A percentile compares a stretch with the other conserved stretches of the same genome.
Evolutionary conservation across 2,113 vertebrate genomes (phyloP).

Genomic region (Oreochromis niloticus): DNA sequence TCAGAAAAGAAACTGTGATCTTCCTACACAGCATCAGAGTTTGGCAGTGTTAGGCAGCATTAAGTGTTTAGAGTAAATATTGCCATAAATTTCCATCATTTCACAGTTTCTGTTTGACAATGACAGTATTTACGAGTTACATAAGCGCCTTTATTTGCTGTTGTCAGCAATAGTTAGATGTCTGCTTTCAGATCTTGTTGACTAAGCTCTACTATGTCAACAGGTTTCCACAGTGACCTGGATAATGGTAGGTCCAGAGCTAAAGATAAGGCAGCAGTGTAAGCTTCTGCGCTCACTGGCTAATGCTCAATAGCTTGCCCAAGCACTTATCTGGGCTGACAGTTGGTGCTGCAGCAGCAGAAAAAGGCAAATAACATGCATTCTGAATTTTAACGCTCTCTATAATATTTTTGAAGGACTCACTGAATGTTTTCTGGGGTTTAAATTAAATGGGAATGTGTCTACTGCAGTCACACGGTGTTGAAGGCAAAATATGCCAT

Average conservation of each 20-base stretch:
- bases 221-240: conserved; percentile 63
- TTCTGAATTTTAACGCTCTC: not conserved
- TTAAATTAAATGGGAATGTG: not conserved
- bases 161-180: conserved; percentile 3
- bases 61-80: not conserved
- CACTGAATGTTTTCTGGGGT: not conserved
- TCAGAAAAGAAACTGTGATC: not conserved
- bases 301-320: conserved; percentile 11
- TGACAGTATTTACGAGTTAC: not conserved
- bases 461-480: not conserved
- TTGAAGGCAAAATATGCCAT: not conserved
- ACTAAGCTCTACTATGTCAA: conserved; percentile 51
- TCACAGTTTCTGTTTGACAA: not conserved
- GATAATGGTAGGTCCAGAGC: conserved; percentile 55
- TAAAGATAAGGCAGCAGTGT: conserved; percentile 41
- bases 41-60: not conserved
- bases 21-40: not conserved
- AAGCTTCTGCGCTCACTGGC: conserved; percentile 29
- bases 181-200: conserved; percentile 16
- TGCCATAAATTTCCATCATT: not conserved
- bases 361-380: conserved; percentile 16
- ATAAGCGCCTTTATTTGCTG: not conserved
- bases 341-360: conserved; percentile 12
- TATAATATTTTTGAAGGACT: not conserved
- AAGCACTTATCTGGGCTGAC: conserved; percentile 24